Base-by-base conservation (phyloP, 2,797 vertebrate species). In the Peromyscus eremicus region DNA sequence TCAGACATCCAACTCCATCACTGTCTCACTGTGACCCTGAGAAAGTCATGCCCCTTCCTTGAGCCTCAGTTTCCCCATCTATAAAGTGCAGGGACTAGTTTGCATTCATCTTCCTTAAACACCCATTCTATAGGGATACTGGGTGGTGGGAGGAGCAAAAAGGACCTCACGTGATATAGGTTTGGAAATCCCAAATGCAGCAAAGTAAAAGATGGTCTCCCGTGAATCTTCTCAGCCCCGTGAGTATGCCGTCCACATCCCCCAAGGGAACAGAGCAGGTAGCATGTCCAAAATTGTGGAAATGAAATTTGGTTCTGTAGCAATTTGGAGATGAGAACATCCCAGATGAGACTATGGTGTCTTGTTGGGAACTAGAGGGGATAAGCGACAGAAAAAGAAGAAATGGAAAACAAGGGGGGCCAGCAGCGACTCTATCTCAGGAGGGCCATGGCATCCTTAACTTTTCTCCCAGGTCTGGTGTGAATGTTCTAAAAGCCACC, bases 11-110 rank as follows among this genome's bases (percentile, higher is more conserved):
- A 12, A 66, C 57, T 91, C 29, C 17, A 49, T 23, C 55, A 21
- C 34, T 23, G 49, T 32, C 21, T 81, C 77, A 6, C 43, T 21
- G 79, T 43, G 76, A 84, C 40, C 62, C 84, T 71, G 76, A 8
- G 83, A 73, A 77, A 77, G 66, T 40, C 75, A 8, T 2, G 17
- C 2, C 40, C 37, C 60, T 87, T 81, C 7, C 29, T 77, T 71
- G 55, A 76, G 68, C 55, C 89, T 94, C 80, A 49, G 55, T 84
- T 75, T 96, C 73, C 68, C 55, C 62, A 6, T n/a, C 25, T n/a
- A 14, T 77, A 88, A 73, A 55, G 46, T 34, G 17, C 40, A 89
- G 32, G 17, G 27, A n/a, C 73, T n/a, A 21, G 55, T 55, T 52
- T 66, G 10, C 27, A 19, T 46, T 40, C 19, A 9, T 9, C 27